Conservation (phyloP, 1,140 invertebrate genomes). For the Dreissena rostriformis region DNA sequence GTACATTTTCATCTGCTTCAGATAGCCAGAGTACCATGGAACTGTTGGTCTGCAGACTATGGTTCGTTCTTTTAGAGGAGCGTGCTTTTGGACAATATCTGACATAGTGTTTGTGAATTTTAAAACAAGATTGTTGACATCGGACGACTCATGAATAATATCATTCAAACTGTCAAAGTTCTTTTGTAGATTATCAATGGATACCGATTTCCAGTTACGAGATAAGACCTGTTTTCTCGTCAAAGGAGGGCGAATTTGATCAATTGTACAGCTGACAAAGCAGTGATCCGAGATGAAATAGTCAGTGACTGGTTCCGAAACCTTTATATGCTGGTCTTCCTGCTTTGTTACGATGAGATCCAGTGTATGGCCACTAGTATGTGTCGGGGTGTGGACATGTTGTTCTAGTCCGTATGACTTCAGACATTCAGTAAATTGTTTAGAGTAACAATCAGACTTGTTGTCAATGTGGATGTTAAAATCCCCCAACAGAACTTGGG, state of each 20-base stretch:
- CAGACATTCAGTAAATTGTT: constrained; percentile 16
- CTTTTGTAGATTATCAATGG: not conserved
- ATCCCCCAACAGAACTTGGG: not conserved
- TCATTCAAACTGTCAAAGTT: not conserved
- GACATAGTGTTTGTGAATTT: not conserved
- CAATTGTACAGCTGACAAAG: not conserved
- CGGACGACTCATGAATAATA: not conserved
- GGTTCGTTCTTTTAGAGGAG: not conserved
- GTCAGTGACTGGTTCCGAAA: not conserved
- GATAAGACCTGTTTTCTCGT: not conserved
- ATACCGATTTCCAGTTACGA: constrained; percentile 18
- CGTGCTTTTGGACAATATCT: not conserved
- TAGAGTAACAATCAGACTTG: not conserved
- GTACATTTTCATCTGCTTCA: not conserved
- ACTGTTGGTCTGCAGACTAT: not conserved
- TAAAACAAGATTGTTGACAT: constrained; percentile 23
- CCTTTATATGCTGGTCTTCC: not conserved
- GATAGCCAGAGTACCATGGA: constrained; percentile 1
- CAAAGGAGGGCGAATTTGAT: constrained; percentile 9
- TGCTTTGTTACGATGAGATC: constrained; percentile 4
- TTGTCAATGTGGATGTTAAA: constrained; percentile 24
- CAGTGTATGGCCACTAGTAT: not conserved
- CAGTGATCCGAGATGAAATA: constrained; percentile 25
- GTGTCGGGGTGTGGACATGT: not conserved
- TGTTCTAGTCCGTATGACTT: constrained; percentile 11